These are phyloP conservation scores for Riparia riparia DNA, from an alignment of 2,113 vertebrate genomes.

Conservation along the genomic window DNA sequence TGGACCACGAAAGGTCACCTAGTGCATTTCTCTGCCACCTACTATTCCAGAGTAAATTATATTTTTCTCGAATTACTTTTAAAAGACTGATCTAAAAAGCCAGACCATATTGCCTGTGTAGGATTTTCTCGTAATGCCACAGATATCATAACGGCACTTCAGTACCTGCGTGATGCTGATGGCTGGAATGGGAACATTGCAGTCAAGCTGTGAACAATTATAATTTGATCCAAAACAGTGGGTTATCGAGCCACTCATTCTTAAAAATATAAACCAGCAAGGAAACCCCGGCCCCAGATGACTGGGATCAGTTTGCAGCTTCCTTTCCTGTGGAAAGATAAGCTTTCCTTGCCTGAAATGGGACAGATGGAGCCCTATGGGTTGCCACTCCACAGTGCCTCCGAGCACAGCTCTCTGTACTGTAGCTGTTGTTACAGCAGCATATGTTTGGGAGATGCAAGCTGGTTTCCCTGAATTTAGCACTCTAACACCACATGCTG, in stretches of 20 bases:
- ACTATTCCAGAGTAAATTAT: background rate
- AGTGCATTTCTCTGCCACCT: background rate
- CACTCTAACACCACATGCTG: background rate
- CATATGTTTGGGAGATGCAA: conserved; percentile 56
- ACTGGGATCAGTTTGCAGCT: background rate
- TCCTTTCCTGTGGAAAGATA: conserved; percentile 9
- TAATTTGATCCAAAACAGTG: conserved; percentile 14
- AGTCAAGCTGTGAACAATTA: conserved; percentile 24
- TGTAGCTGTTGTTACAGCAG: conserved; percentile 28
- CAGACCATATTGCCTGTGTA: background rate
- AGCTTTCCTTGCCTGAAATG: conserved; percentile 2
- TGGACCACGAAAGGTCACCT: background rate
- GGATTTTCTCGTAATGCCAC: background rate
- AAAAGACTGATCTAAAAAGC: background rate
- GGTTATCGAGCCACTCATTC: background rate
- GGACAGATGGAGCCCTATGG: conserved; percentile 65
- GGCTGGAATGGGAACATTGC: background rate
- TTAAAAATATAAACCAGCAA: conserved; percentile 34
- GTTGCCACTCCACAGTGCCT: conserved; percentile 46
- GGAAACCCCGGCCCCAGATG: conserved; percentile 27
- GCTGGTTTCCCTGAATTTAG: conserved; percentile 9
- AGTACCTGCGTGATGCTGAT: background rate
- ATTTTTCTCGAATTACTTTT: background rate
- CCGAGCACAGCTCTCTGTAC: conserved; percentile 1
- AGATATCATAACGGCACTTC: background rate